Evolutionary conservation across 2,888 invertebrate species (phyloP).

Genomic region (Drosophila flavopinicola): DNA sequence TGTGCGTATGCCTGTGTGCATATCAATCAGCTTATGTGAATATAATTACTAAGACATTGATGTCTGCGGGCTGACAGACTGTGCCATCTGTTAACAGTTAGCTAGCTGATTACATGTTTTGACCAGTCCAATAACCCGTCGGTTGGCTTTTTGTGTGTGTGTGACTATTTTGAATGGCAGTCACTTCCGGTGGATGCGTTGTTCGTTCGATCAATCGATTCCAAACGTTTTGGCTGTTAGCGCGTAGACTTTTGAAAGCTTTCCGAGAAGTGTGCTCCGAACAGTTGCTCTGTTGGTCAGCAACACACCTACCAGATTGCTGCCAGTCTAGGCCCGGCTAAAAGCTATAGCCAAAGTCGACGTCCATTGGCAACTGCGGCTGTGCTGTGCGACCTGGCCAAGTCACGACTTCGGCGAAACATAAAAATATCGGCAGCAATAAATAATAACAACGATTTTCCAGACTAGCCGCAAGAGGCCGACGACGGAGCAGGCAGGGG

Average conservation of each 20-base stretch:
- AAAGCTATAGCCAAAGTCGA: slow-evolving; percentile 24
- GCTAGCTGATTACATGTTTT: slow-evolving; percentile 31
- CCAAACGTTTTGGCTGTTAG: slow-evolving; percentile 51
- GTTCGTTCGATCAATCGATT: slow-evolving; percentile 40
- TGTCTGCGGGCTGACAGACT: slow-evolving; percentile 25
- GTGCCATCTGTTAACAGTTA: slow-evolving; percentile 47
- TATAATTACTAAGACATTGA: slow-evolving; percentile 46
- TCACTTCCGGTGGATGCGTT: slow-evolving; percentile 45
- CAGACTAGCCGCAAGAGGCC: slow-evolving; percentile 68
- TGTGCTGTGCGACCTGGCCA: slow-evolving; percentile 62
- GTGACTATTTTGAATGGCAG: slow-evolving; percentile 41
- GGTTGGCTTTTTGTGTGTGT: slow-evolving; percentile 6
- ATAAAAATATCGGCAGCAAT: slow-evolving; percentile 80
- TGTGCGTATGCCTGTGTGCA: slow-evolving; percentile 53
- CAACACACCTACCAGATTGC: slow-evolving; percentile 68
- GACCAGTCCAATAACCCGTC: slow-evolving; percentile 22
- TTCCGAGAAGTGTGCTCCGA: slow-evolving; percentile 69
- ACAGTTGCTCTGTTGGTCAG: slow-evolving; percentile 62
- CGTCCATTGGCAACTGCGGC: slow-evolving; percentile 34
- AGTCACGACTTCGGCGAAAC: slow-evolving; percentile 81
- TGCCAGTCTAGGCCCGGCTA: slow-evolving; percentile 47
- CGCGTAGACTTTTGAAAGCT: slow-evolving; percentile 55
- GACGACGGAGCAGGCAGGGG: slow-evolving; percentile 25
- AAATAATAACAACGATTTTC: slow-evolving; percentile 81
- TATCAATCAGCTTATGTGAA: slow-evolving; percentile 59